Conservation (phyloP, 92 coral and sea anemone species). For the Heteractis magnifica region DNA sequence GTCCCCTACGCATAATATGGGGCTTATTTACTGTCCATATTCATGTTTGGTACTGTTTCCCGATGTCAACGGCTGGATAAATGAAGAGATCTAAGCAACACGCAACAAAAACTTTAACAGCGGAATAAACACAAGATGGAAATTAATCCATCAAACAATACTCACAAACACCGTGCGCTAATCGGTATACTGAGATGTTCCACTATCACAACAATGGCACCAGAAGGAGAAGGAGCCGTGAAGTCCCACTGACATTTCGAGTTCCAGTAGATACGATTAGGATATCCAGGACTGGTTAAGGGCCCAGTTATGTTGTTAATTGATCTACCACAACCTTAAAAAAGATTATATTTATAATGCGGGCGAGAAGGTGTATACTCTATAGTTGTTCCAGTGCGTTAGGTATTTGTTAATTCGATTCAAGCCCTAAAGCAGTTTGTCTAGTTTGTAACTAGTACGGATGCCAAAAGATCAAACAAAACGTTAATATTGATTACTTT, state of each 20-base stretch:
- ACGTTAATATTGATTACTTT: too few relatives aligned
- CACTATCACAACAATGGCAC: not conserved
- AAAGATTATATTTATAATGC: not conserved
- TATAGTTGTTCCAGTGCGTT: too few relatives aligned
- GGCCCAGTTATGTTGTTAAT: not conserved
- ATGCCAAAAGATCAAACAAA: too few relatives aligned
- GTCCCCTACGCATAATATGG: too few relatives aligned
- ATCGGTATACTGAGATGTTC: not conserved
- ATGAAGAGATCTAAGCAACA: not conserved
- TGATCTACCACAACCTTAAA: not conserved
- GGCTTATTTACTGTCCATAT: too few relatives aligned
- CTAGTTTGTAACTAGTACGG: too few relatives aligned
- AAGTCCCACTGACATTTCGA: constrained; percentile 5
- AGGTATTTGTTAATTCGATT: too few relatives aligned
- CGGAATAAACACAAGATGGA: not conserved
- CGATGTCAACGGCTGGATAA: too few relatives aligned
- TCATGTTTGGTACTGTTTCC: too few relatives aligned
- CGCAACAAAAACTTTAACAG: not conserved
- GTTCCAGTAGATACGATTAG: not conserved
- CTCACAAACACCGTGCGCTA: not conserved
- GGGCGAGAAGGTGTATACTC: too few relatives aligned
- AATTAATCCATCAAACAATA: not conserved
- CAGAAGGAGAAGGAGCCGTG: constrained; percentile 6
- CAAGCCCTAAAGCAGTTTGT: too few relatives aligned
- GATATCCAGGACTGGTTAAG: not conserved